phyloP scores from a whole-genome alignment of 1,140 invertebrate genomes.

The Oryctes rhinoceros region DNA sequence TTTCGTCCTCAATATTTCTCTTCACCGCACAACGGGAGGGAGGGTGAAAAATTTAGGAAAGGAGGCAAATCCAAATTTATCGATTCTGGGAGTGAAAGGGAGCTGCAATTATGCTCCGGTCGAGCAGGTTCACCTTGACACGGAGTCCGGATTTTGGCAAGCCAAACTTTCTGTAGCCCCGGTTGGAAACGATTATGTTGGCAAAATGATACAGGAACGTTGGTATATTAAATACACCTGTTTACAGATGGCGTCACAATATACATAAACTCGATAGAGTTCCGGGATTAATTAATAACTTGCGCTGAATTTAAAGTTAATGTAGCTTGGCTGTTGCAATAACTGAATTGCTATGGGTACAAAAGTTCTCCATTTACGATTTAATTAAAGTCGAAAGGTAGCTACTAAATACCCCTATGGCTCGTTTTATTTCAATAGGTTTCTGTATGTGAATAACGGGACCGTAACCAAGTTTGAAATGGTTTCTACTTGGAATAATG shows the following conservation, averaged over 20 bases:
- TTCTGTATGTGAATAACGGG: background rate
- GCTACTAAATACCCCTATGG: background rate
- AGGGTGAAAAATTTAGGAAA: background rate
- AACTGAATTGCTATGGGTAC: background rate
- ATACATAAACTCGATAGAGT: background rate
- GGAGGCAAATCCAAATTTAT: constrained; percentile 21
- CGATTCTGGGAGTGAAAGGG: background rate
- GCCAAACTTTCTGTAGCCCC: background rate
- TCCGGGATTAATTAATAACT: background rate
- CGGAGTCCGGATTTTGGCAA: constrained; percentile 14
- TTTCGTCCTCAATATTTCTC: background rate
- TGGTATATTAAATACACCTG: constrained; percentile 28
- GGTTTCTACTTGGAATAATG: too few species aligned
- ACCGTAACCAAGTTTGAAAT: background rate
- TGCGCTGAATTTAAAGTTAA: background rate
- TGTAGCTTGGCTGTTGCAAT: background rate
- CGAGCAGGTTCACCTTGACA: constrained; percentile 6
- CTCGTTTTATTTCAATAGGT: background rate
- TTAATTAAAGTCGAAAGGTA: background rate
- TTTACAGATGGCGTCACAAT: constrained; percentile 15
- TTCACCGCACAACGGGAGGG: background rate
- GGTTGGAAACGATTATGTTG: background rate
- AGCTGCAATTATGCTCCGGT: background rate
- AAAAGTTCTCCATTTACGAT: background rate
- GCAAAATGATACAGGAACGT: background rate